Conservation (phyloP, 2,888 invertebrate species). For the Brenthis ino region DNA sequence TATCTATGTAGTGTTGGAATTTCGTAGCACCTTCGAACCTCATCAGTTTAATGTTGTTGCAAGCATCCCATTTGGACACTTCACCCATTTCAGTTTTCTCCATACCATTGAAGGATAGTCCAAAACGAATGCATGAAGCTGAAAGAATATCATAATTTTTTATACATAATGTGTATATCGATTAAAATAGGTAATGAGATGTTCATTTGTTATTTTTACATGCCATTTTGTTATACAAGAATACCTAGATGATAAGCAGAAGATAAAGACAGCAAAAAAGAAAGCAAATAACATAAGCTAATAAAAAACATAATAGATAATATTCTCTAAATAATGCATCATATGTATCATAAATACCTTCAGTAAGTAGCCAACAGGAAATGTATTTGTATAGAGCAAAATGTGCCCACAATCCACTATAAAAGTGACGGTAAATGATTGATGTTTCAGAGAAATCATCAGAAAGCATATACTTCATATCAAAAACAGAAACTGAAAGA, state of each 20-base stretch:
- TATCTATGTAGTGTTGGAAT: conserved; percentile 93
- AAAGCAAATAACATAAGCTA: too few relatives aligned
- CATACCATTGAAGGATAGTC: conserved; percentile 92
- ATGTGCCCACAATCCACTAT: conserved; percentile 93
- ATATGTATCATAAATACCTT: conserved; percentile 79
- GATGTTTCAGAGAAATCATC: conserved; percentile 81
- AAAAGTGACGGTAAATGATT: conserved; percentile 83
- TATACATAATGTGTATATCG: not conserved
- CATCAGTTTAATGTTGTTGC: conserved; percentile 92
- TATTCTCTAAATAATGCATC: too few relatives aligned
- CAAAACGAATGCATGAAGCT: conserved; percentile 83
- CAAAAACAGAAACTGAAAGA: conserved; percentile 81
- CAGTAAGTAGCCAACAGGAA: conserved; percentile 95
- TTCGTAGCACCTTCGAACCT: conserved; percentile 92
- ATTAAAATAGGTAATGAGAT: not conserved
- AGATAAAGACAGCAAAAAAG: too few relatives aligned
- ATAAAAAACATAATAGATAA: too few relatives aligned
- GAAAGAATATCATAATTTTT: conserved; percentile 49
- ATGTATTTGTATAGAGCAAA: conserved; percentile 95
- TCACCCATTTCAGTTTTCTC: conserved; percentile 65
- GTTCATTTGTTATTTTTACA: too few relatives aligned
- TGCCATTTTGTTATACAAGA: too few relatives aligned
- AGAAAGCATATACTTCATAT: conserved; percentile 87
- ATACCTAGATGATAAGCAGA: too few relatives aligned
- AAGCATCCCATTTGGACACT: conserved; percentile 89